These are phyloP conservation scores for Tetranychus piercei DNA, from an alignment of 2,888 invertebrate genomes.

Conservation along the genomic window DNA sequence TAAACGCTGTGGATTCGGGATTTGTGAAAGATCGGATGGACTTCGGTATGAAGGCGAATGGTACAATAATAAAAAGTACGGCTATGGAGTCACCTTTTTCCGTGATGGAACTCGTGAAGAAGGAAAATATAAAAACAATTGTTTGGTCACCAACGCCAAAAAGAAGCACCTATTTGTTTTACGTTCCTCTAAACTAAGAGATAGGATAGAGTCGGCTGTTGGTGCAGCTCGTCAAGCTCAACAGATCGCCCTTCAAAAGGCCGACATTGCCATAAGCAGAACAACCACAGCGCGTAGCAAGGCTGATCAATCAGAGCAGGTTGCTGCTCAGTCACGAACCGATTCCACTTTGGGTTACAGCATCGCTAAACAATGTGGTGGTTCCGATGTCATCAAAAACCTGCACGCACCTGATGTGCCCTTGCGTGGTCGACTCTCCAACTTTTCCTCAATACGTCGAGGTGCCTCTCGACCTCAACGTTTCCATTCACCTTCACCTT, in stretches of 20 bases:
- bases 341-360: constrained; percentile 85
- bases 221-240: constrained; percentile 85
- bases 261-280: constrained; percentile 87
- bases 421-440: constrained; percentile 20
- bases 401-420: constrained; percentile 19
- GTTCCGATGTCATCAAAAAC: constrained; percentile 7
- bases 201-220: constrained; percentile 88
- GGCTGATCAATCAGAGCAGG: constrained; percentile 80
- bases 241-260: constrained; percentile 92
- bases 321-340: constrained; percentile 75
- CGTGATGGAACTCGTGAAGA: constrained; percentile 89
- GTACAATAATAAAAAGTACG: constrained; percentile 97
- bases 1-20: constrained; percentile 88
- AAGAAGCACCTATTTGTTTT: constrained; percentile 89
- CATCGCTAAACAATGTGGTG: constrained; percentile 63
- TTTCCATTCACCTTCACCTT: not conserved
- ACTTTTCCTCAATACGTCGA: constrained; percentile 19
- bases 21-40: constrained; percentile 92
- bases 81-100: constrained; percentile 94
- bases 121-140: constrained; percentile 99
- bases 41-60: constrained; percentile 97
- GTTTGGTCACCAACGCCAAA: constrained; percentile 85
- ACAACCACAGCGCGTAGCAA: constrained; percentile 95
- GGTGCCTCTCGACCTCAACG: constrained; percentile 4
- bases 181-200: constrained; percentile 86